Evolutionary conservation across 2,113 vertebrate species (phyloP), one percentile per base, ranked within the genome.

Genomic region (Pelecanus crispus): DNA sequence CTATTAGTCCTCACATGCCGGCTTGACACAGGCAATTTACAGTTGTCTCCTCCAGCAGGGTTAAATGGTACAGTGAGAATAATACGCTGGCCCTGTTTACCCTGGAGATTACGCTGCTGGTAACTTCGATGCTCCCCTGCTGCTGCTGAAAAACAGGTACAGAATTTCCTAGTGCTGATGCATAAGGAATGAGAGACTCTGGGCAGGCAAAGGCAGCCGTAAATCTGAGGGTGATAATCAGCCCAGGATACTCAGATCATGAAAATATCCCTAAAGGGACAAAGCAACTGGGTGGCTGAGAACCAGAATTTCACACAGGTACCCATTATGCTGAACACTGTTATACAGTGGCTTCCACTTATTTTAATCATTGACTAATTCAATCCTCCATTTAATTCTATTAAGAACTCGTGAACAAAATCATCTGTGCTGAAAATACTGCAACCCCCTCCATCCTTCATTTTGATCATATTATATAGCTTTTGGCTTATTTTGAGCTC

Each of bases 131-230:
- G 79, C 45, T 90, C 65, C 32, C 34, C 17, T 81, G 55, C 83
- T 88, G 56, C 68, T 78, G 55, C 90, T 96, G 88, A 92, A 90
- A 88, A 96, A 84, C 78, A 85, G 86, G 82, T 70, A 94, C 53
- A 63, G 55, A 82, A 91, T 91, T 96, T 86, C 71, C 81, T 58
- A 68, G 19, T 55, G 71, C 63, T 87, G 85, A 55, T 81, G 63
- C 79, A n/a, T 65, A 58, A 65, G 66, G 78, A 95, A 77, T 65
- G n/a, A 92, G 81, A 91, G 89, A 55, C 38, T 78, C 56, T 24
- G 50, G 36, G n/a, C 70, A 91, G 21, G n/a, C 21, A 90, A 91
- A 93, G 55, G 29, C 66, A 72, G 74, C 38, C 91, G 36, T 82
- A 80, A 92, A 82, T 70, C 59, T 58, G 78, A 82, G 14, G 40